Percentiles rank a stretch among this genome's conserved stretches.
Conservation (phyloP, 2,113 vertebrate genomes). For the Megalops atlanticus region DNA sequence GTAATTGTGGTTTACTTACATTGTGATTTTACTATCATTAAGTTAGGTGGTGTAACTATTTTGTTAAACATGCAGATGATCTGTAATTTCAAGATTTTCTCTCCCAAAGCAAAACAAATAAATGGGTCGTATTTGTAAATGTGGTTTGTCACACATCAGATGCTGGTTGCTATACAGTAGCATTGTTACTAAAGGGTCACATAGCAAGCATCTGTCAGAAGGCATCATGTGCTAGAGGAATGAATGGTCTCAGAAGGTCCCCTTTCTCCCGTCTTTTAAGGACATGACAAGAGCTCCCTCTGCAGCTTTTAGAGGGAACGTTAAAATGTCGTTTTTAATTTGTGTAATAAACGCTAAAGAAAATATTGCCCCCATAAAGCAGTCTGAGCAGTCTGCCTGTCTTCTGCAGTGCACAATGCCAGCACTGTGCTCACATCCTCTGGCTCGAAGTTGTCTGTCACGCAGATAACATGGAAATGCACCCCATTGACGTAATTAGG, state of each 20-base stretch:
- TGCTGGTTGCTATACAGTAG: background rate
- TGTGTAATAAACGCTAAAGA: background rate
- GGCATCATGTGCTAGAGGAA: background rate
- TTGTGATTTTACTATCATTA: too few species aligned
- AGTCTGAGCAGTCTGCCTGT: conserved; percentile 3
- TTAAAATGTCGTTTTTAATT: conserved; percentile 1
- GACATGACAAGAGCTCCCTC: background rate
- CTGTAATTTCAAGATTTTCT: too few species aligned
- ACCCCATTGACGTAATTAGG: conserved; percentile 82
- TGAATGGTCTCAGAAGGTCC: background rate
- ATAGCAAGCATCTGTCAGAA: background rate
- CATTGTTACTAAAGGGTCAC: background rate
- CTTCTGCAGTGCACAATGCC: conserved; percentile 11
- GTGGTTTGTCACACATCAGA: background rate
- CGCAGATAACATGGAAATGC: conserved; percentile 72
- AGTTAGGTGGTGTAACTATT: too few species aligned
- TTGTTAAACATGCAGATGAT: too few species aligned
- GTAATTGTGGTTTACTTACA: too few species aligned
- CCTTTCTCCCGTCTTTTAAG: background rate
- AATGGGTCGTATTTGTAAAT: background rate
- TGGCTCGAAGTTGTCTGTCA: conserved; percentile 45
- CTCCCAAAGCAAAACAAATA: background rate
- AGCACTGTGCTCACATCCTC: background rate
- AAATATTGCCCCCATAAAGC: background rate
- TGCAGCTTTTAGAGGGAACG: background rate